A percentile compares a stretch with the other conserved stretches of the same genome.
Conservation (phyloP, 2,888 invertebrate genomes). For the Drosophila buzzatii region DNA sequence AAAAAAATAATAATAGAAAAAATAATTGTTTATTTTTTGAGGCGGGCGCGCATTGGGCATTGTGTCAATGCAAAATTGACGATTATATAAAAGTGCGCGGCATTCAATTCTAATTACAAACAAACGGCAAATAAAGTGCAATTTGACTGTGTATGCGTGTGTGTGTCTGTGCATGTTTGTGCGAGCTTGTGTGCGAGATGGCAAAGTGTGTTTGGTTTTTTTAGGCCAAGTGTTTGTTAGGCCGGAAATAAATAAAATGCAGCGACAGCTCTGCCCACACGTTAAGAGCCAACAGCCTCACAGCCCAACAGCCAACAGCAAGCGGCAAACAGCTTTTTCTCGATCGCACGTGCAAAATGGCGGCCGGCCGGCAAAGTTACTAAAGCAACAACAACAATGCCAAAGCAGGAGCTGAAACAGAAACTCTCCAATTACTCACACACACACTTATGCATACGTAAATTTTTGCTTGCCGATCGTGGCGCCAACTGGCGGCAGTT, state of each 20-base stretch:
- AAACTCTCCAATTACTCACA: slow-evolving; percentile 13
- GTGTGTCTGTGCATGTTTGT: slow-evolving; percentile 5
- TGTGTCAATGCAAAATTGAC: slow-evolving; percentile 72
- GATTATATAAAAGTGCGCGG: slow-evolving; percentile 78
- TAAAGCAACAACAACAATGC: slow-evolving; percentile 23
- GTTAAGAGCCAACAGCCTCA: background rate
- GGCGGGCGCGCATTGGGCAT: slow-evolving; percentile 48
- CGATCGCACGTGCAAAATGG: slow-evolving; percentile 67
- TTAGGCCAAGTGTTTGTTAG: slow-evolving; percentile 60
- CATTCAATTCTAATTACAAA: slow-evolving; percentile 74
- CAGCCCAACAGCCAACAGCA: slow-evolving; percentile 3
- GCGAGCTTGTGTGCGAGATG: slow-evolving; percentile 25
- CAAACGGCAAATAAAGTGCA: slow-evolving; percentile 63
- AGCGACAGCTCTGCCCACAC: slow-evolving; percentile 31
- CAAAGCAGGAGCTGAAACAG: slow-evolving; percentile 9
- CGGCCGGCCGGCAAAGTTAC: slow-evolving; percentile 46
- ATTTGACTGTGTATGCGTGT: slow-evolving; percentile 34
- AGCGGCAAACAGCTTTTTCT: slow-evolving; percentile 20
- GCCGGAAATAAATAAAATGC: slow-evolving; percentile 53
- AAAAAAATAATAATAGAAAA: slow-evolving; percentile 3
- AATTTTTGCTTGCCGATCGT: slow-evolving; percentile 27
- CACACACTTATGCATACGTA: background rate
- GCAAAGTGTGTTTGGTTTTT: slow-evolving; percentile 58
- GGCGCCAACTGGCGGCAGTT: slow-evolving; percentile 53
- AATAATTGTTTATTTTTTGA: slow-evolving; percentile 56